Base-by-base conservation (phyloP, 1,140 invertebrate genomes). In the Piezodorus guildinii region DNA sequence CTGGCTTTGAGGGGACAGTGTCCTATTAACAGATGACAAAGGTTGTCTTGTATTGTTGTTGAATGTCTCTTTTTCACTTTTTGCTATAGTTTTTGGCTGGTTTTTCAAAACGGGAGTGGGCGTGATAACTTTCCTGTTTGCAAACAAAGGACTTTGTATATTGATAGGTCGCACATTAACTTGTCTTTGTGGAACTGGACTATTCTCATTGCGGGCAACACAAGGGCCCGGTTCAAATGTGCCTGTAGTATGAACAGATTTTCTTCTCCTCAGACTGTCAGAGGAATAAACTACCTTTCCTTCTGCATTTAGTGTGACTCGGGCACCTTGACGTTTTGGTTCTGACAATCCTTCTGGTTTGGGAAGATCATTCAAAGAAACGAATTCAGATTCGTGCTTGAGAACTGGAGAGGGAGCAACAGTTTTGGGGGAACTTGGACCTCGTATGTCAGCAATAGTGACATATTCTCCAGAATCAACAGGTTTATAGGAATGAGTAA, bases 201-300 rank as follows among this genome's bases (percentile, higher is more conserved):
- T 72, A 15, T 62, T 63, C 15, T 62, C 27, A 39, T 52, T 62
- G 34, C 51, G 56, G 1, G 66, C 58, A n/a, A 71, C 67, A 64
- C 68, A 68, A n/a, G 79, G 78, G 71, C 84, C 82, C 76, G 84
- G 85, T 43, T 87, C 85, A 70, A 83, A 85, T 46, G 85, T 84
- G 73, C 88, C 89, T 21, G 88, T 91, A 9, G 87, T 88, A 68
- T 90, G 86, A 14, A 86, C 81, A 59, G 85, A 84, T 78, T 91
- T 88, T 71, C 86, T 80, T 70, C 88, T 78, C 72, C 84, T 85
- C 62, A 94, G 75, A 72, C 90, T 93, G 69, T 94, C 91, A 1
- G 90, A 94, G 63, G 87, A 87, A 73, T 89, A 94, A 49, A 94
- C 85, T 52, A 94, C 88, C 79, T 90, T 89, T 16, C 91, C 91